Evolutionary conservation across 2,797 vertebrate genomes (phyloP), one percentile per base, ranked within the genome.

Genomic region (Acropternis orthonyx): DNA sequence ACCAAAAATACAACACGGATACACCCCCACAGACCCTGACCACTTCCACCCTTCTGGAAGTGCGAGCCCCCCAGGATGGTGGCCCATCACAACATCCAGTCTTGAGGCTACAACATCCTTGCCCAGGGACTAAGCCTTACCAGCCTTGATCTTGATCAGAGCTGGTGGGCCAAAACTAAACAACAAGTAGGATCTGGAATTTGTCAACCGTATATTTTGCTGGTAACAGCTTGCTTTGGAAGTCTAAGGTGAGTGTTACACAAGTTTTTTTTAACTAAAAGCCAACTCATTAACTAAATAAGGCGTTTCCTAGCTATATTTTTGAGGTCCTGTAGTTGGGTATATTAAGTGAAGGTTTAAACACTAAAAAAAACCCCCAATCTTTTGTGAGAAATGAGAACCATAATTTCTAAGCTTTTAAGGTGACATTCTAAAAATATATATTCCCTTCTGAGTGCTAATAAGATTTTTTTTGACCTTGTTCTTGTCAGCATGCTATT

Each of bases 401-500:
- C 58, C 21, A 24, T 44, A 43, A 43, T 79, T 87, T 87, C 56
- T 20, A 61, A 54, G 27, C 32, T 80, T 61, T 80, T 78, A 71
- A 76, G 34, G 62, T 86, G 75, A 59, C 23, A 32, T 56, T 74
- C 77, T 81, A 90, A 94, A 95, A 69, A 93, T 16, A 81, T 0
- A 0, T 49, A 62, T 68, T 83, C 85, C 86, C 52, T 95, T 84
- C 46, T 37, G 69, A 91, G 41, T 54, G 44, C 52, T 82, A 72
- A 46, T 36, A 74, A 54, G 67, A 87, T 67, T 93, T 71, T 93
- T 63, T 41, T 59, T 61, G 81, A 85, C 80, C 92, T 94, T 84
- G 76, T 4, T 93, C 84, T 91, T 94, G 74, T 87, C 71, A 96
- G 94, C 41, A 18, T 43, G 51, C 51, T 90, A 87, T 91, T 95